Conservation (phyloP, 2,888 invertebrate genomes). For the Tryphoninae sp. region DNA sequence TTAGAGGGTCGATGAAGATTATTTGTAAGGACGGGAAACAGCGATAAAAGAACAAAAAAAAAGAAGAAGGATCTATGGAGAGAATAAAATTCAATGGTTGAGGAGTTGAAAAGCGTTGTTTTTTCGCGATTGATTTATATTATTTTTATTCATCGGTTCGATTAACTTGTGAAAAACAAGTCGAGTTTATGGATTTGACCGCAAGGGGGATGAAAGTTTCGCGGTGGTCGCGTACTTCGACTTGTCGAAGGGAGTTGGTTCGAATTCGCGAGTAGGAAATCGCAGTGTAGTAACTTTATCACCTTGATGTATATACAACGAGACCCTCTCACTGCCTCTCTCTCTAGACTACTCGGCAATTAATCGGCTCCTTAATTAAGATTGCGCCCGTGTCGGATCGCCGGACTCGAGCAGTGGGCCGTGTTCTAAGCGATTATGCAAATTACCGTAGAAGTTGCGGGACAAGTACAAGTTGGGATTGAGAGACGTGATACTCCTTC, state of each 20-base stretch:
- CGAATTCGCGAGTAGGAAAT: slow-evolving; percentile 24
- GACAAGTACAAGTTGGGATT: slow-evolving; percentile 56
- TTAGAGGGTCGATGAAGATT: no score
- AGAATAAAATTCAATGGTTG: no score
- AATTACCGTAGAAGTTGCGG: slow-evolving; percentile 56
- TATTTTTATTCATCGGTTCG: no score
- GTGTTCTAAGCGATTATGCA: slow-evolving; percentile 62
- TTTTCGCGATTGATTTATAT: no score
- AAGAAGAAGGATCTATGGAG: no score
- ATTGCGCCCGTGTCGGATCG: slow-evolving; percentile 52
- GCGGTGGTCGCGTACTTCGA: not conserved
- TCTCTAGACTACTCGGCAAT: slow-evolving; percentile 40
- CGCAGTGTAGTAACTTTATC: slow-evolving; percentile 47
- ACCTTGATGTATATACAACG: not conserved
- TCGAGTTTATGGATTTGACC: no score
- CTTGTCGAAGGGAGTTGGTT: slow-evolving; percentile 28
- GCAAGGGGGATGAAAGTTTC: slow-evolving; percentile 13
- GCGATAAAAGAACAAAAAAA: no score
- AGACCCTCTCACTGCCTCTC: not conserved
- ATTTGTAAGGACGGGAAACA: no score
- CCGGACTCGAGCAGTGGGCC: slow-evolving; percentile 52
- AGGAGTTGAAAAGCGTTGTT: no score
- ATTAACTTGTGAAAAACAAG: no score
- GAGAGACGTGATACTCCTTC: slow-evolving; percentile 46
- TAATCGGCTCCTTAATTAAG: slow-evolving; percentile 63